A percentile compares a stretch with the other conserved stretches of the same genome.
These are phyloP conservation scores for Pitta sordida DNA, from an alignment of 2,113 vertebrate species.

Conservation along the genomic window DNA sequence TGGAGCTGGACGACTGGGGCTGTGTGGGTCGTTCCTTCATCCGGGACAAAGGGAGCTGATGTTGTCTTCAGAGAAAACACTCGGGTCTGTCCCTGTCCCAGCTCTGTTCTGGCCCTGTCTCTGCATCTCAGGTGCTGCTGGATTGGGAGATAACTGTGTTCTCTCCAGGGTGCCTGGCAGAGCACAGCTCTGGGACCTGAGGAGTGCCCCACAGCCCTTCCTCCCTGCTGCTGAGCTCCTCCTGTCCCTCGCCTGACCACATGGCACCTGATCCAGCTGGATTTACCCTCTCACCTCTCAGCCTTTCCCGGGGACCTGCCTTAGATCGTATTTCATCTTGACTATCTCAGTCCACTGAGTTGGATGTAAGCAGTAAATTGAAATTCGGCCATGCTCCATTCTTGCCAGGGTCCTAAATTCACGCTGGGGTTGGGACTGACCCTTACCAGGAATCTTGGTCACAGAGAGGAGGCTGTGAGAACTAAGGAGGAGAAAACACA, in stretches of 20 bases:
- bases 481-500: background rate
- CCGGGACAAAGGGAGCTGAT: background rate
- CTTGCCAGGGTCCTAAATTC: background rate
- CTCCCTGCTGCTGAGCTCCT: background rate
- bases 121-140: background rate
- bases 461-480: background rate
- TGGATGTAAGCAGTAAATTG: background rate
- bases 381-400: background rate
- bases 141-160: accelerated
- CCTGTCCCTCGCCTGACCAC: background rate
- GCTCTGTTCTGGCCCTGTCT: background rate
- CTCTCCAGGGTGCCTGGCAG: background rate
- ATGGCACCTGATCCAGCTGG: background rate
- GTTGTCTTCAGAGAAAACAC: background rate
- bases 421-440: background rate
- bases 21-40: accelerated
- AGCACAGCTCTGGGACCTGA: background rate
- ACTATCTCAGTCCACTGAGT: background rate
- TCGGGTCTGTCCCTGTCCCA: background rate
- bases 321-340: background rate
- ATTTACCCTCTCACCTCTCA: background rate
- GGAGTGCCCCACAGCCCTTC: background rate
- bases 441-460: background rate
- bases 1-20: background rate
- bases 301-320: background rate